Base-by-base conservation (phyloP, 2,797 vertebrate species). In the Enteromius paludinosus region DNA sequence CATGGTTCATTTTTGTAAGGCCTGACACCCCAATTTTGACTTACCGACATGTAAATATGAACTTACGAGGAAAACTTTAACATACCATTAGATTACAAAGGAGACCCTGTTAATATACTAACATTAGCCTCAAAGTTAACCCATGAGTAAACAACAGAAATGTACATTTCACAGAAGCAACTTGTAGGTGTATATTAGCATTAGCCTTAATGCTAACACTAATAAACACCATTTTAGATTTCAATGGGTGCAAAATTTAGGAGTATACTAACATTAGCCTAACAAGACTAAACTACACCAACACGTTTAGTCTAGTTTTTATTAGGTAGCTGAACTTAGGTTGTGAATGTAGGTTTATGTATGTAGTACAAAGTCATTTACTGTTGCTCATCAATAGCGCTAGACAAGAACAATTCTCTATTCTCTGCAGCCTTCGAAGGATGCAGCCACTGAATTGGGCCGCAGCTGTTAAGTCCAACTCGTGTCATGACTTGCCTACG, bases 191-290 rank as follows among this genome's bases (percentile, higher is more conserved):
- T 70, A 78, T 38, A 59, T 23, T 86, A 68, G n/a, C 71, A 83
- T 77, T 83, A 76, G 72, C 65, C 28, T 72, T 10, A 70, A 65
- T 47, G 69, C 65, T 43, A 43, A n/a, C 18, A 66, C 2, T 11
- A 41, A 3, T 9, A 69, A 69, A 43, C n/a, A 15, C n/a, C 9
- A 7, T 38, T 6, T 68, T 7, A 43, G n/a, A 25, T 69, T 69
- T 45, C 5, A 69, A 23, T 7, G 11, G 20, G 41, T 15, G 12
- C n/a, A 23, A 66, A n/a, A 18, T 64, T 75, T 23, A 76, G 59
- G 43, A 28, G 69, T 65, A 79, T 45, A 33, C 10, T 86, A 79
- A 45, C 70, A 83, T 83, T 79, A 79, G 71, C 77, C 70, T 70
- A 54, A 49, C 33, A n/a, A n/a, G n/a, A n/a, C n/a, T 66, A n/a